Conservation (phyloP, 2,797 vertebrate genomes). For the Sebastes wilsoni region DNA sequence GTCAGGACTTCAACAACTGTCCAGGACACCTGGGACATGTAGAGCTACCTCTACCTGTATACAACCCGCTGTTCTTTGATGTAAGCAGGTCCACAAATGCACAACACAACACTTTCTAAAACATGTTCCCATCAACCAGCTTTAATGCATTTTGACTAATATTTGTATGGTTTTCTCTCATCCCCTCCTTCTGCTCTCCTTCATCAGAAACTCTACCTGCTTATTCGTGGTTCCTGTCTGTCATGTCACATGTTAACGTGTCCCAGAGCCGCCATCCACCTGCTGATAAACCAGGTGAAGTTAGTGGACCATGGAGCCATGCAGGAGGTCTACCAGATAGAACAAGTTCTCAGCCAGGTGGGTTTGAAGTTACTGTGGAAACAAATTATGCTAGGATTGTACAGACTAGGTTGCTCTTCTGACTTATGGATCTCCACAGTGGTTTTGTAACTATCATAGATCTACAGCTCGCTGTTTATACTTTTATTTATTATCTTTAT, state of each 20-base stretch:
- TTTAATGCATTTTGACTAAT: background rate
- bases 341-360: constrained; percentile 85
- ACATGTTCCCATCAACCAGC: background rate
- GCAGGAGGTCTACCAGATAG: constrained; percentile 86
- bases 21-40: constrained; percentile 94
- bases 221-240: constrained; percentile 92
- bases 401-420: background rate
- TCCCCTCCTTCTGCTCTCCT: background rate
- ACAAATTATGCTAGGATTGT: background rate
- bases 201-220: constrained; percentile 84
- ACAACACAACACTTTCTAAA: background rate
- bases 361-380: constrained; percentile 14
- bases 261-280: constrained; percentile 86
- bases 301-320: constrained; percentile 88
- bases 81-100: constrained; percentile 74
- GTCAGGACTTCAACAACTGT: constrained; percentile 91
- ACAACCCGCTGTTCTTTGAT: constrained; percentile 95
- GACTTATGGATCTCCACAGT: background rate
- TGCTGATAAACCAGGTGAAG: constrained; percentile 89
- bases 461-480: background rate
- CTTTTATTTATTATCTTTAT: background rate
- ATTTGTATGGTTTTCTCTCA: background rate
- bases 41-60: constrained; percentile 92
- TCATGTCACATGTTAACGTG: constrained; percentile 90
- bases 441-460: background rate